Evolutionary conservation across 2,797 vertebrate genomes (phyloP), one percentile per base, ranked within the genome.

Genomic region (Danio aesculapii): DNA sequence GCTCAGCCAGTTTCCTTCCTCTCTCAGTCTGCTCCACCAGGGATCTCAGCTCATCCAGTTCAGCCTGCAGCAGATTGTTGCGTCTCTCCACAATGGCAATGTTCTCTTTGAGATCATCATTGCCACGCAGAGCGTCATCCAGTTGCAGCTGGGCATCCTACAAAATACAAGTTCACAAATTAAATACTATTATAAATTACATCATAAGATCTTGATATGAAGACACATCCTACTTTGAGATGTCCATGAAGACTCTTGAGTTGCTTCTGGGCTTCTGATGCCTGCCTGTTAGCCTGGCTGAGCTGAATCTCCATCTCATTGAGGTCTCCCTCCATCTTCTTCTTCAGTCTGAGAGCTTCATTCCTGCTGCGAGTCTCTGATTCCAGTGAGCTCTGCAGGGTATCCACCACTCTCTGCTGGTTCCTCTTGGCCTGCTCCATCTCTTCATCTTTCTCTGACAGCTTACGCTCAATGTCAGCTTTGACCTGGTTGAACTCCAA

Each of bases 341-440:
- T 90, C 81, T 90, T 94, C 84, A 76, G 76, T 82, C 41, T 84
- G 81, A 62, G 88, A 75, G 86, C 91, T 91, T 89, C 94, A 90
- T 85, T 89, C 84, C 86, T 87, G 92, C 78, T 94, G 41, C 81
- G 91, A 53, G 50, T 53, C 50, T 88, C 87, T 58, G 77, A 47
- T 84, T 94, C 92, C 77, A 92, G 85, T 3, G 94, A 93, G 61
- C 91, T 94, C 91, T 95, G 81, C 19, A 41, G 6, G 1, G 13
- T 67, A 1, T 95, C 94, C 77, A 94, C 10, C 50, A 53, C 10
- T 4, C 95, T 90, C 84, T 95, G 87, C 77, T 95, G 93, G 89
- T 95, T 95, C 82, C 95, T 92, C 84, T 95, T 95, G 84, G 91
- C 77, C 86, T 95, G 94, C 70, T 96, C 95, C 93, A 94, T 92